A percentile compares a stretch with the other conserved stretches of the same genome.
These are phyloP conservation scores for Bursaphelenchus mucronatus DNA, from an alignment of 1,140 invertebrate species.

Conservation along the genomic window DNA sequence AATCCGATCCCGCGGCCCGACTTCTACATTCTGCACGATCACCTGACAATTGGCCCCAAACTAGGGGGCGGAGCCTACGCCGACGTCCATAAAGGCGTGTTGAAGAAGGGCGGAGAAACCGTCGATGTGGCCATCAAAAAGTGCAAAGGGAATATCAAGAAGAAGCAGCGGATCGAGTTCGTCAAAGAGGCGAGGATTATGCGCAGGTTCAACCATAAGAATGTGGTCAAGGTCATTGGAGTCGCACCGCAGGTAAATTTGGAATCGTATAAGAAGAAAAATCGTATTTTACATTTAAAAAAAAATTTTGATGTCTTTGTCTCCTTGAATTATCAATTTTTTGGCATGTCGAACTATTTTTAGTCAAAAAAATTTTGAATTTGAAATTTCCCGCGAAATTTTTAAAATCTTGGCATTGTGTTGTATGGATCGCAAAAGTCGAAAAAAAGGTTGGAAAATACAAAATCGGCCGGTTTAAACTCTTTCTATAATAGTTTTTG, in stretches of 20 bases:
- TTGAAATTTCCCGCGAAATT: too few species aligned
- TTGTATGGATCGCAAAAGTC: too few species aligned
- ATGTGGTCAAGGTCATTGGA: constrained; percentile 29
- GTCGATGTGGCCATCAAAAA: constrained; percentile 41
- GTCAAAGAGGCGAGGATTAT: constrained; percentile 38
- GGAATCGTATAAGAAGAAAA: too few species aligned
- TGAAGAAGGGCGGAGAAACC: constrained; percentile 34
- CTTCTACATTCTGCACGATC: constrained; percentile 45
- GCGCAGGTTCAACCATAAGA: constrained; percentile 37
- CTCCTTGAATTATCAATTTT: too few species aligned
- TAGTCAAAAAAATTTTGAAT: too few species aligned
- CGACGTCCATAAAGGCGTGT: constrained; percentile 42
- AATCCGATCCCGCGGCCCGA: constrained; percentile 22
- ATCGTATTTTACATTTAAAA: too few species aligned
- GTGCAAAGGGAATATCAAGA: constrained; percentile 25
- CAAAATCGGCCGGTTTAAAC: too few species aligned
- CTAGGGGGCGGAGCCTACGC: constrained; percentile 42
- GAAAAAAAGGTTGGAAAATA: too few species aligned
- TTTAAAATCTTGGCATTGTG: too few species aligned
- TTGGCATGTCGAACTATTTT: too few species aligned
- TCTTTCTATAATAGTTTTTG: too few species aligned
- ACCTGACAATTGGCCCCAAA: constrained; percentile 36
- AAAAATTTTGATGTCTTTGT: too few species aligned
- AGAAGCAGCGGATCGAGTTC: constrained; percentile 28
- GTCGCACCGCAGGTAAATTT: constrained; percentile 37